These are phyloP conservation scores for Hoplodrina blanda DNA, from an alignment of 2,888 invertebrate species.

Conservation along the genomic window DNA sequence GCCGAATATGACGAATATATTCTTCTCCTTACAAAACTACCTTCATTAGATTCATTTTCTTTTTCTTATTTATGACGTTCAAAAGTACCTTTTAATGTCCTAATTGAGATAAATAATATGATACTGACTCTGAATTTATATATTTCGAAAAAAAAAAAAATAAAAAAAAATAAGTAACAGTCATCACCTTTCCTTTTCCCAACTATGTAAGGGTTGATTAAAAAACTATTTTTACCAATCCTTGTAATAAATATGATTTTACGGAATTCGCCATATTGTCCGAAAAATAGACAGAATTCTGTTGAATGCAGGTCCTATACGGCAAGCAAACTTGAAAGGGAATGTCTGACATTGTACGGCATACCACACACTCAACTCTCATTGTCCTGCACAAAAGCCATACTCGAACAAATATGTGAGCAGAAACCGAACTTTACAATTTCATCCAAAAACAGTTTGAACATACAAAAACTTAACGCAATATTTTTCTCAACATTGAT, in stretches of 20 bases:
- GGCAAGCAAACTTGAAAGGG: conserved; percentile 34
- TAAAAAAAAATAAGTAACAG: no score
- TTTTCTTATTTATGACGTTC: no score
- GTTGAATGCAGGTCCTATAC: conserved; percentile 20
- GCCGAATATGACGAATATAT: no score
- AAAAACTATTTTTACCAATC: background rate
- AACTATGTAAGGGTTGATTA: background rate
- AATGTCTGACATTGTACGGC: conserved; percentile 32
- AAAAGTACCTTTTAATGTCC: no score
- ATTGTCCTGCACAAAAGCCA: conserved; percentile 52
- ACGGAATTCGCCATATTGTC: background rate
- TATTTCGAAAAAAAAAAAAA: no score
- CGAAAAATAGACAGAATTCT: conserved; percentile 19
- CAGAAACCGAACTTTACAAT: conserved; percentile 34
- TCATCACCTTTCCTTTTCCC: background rate
- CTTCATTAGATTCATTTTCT: no score
- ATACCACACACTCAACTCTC: conserved; percentile 15
- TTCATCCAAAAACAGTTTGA: conserved; percentile 14
- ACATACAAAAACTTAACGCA: conserved; percentile 15
- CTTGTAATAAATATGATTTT: conserved; percentile 1
- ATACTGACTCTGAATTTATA: no score
- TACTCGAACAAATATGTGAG: conserved; percentile 37
- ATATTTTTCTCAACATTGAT: conserved; percentile 12
- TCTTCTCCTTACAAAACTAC: no score
- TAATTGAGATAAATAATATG: no score